A percentile compares a stretch with the other conserved stretches of the same genome.
These are phyloP conservation scores for Chesias legatella DNA, from an alignment of 2,888 invertebrate genomes.

Conservation along the genomic window DNA sequence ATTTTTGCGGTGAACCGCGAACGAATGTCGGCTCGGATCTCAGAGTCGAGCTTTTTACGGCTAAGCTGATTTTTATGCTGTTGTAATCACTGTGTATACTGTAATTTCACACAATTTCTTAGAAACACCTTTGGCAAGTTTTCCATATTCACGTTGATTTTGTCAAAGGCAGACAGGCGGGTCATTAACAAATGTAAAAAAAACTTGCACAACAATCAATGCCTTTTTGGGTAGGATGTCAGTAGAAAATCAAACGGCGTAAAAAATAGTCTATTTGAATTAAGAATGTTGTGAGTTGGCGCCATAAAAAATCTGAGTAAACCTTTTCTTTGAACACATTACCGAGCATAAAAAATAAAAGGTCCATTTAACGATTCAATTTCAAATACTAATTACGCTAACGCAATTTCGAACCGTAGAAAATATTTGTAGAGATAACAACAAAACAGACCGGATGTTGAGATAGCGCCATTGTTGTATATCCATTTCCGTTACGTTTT, in stretches of 20 bases:
- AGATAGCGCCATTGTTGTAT: constrained; percentile 55
- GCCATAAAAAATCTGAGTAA: constrained; percentile 11
- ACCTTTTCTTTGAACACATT: constrained; percentile 7
- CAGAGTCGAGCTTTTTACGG: constrained; percentile 28
- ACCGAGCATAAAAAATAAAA: constrained; percentile 22
- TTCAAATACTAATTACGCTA: constrained; percentile 55
- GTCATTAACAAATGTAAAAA: too few species aligned
- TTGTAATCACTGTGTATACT: constrained; percentile 26
- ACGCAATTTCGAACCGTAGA: constrained; percentile 45
- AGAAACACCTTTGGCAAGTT: too few species aligned
- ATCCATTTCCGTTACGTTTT: constrained; percentile 55
- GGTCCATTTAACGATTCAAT: constrained; percentile 56
- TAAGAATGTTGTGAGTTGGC: constrained; percentile 8
- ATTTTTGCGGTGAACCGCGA: constrained; percentile 65
- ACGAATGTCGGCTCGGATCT: constrained; percentile 28
- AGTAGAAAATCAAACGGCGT: not conserved
- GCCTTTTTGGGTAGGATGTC: not conserved
- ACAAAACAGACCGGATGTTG: constrained; percentile 53
- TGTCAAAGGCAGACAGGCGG: too few species aligned
- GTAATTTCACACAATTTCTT: not conserved
- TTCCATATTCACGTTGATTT: too few species aligned
- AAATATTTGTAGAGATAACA: constrained; percentile 49
- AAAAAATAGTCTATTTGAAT: constrained; percentile 12
- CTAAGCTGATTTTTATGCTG: constrained; percentile 19
- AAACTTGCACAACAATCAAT: too few species aligned